A percentile compares a stretch with the other conserved stretches of the same genome.
Conservation (phyloP, 2,888 invertebrate species). For the Agonum fuliginosum region DNA sequence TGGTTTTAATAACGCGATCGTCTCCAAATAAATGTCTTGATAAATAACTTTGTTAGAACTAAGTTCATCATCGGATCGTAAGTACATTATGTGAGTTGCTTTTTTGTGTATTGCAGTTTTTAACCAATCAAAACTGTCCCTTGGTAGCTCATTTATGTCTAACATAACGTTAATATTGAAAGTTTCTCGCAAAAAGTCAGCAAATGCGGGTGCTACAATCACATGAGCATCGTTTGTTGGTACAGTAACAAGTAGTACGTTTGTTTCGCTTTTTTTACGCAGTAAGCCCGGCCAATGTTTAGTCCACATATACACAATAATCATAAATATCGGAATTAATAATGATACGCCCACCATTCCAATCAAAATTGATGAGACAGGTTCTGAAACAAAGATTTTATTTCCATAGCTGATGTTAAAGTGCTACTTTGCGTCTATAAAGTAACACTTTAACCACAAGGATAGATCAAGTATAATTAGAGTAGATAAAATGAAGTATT, state of each 20-base stretch:
- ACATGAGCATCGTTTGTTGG: slow-evolving; percentile 39
- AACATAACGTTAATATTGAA: slow-evolving; percentile 25
- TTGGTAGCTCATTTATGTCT: slow-evolving; percentile 19
- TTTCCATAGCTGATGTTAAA: background rate
- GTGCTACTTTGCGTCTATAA: no score
- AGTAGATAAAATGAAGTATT: no score
- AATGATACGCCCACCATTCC: slow-evolving; percentile 42
- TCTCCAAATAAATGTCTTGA: slow-evolving; percentile 1
- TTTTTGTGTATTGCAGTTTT: background rate
- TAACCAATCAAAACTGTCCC: slow-evolving; percentile 34
- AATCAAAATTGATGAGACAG: background rate
- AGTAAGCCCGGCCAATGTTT: background rate
- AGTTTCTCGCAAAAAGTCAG: background rate
- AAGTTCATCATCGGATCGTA: slow-evolving; percentile 4
- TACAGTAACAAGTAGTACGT: slow-evolving; percentile 13
- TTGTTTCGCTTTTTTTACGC: background rate
- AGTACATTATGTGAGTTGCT: slow-evolving; percentile 45
- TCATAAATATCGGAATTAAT: slow-evolving; percentile 38
- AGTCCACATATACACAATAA: slow-evolving; percentile 33
- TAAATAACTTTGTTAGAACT: slow-evolving; percentile 6
- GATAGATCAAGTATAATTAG: no score
- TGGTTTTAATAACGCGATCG: background rate
- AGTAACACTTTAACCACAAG: no score
- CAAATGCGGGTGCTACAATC: slow-evolving; percentile 17
- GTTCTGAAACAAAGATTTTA: background rate